Evolutionary conservation across 2,797 vertebrate genomes (phyloP).

Genomic region (Spinus olivaceus): DNA sequence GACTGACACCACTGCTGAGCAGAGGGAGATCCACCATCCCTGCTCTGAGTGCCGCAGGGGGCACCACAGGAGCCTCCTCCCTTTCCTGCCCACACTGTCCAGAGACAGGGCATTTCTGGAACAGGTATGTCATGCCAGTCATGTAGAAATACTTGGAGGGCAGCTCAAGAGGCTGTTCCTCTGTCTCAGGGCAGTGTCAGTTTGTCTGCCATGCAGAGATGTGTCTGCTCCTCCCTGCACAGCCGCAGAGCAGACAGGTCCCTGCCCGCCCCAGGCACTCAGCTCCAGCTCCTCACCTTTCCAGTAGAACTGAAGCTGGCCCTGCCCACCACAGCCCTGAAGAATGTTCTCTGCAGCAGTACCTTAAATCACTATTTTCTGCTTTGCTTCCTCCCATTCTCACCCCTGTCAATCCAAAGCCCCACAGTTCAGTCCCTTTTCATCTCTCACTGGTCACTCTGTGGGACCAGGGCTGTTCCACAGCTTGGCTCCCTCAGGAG

Average conservation of each 20-base stretch:
- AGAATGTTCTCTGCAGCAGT: not conserved
- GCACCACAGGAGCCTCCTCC: not conserved
- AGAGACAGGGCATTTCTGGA: not conserved
- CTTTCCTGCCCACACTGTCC: accelerated
- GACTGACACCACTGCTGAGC: not conserved
- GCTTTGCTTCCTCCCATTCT: not conserved
- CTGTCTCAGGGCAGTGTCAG: not conserved
- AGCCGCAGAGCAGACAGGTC: not conserved
- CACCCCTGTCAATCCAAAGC: not conserved
- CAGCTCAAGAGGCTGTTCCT: not conserved
- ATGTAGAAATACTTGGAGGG: accelerated
- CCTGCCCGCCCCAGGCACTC: not conserved
- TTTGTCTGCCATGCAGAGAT: not conserved
- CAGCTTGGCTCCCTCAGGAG: accelerated
- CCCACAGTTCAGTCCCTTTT: not conserved
- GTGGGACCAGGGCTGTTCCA: not conserved
- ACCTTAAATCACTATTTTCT: not conserved
- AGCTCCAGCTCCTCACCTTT: not conserved
- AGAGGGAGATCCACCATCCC: not conserved
- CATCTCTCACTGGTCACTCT: not conserved
- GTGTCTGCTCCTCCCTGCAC: not conserved
- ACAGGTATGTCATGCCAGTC: accelerated
- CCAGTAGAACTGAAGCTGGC: not conserved
- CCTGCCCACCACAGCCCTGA: not conserved
- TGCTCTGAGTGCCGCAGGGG: not conserved